Conservation (phyloP, 2,888 invertebrate genomes). For the Anagyrus pseudococci region DNA sequence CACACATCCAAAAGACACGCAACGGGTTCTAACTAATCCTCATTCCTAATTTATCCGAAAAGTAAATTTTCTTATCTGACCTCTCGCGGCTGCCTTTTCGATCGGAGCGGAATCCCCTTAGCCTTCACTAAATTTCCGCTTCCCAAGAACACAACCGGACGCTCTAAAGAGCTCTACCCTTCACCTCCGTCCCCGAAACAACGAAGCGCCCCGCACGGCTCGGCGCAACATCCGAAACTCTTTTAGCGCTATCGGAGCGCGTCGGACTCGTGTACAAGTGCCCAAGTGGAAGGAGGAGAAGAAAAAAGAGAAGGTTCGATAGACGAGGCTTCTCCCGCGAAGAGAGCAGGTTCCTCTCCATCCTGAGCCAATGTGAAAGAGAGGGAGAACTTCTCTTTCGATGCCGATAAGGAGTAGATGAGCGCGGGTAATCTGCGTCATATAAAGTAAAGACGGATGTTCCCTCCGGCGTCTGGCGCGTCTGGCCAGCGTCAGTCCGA, state of each 20-base stretch:
- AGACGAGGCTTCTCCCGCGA: not conserved
- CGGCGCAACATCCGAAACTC: not conserved
- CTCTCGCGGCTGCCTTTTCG: too few relatives aligned
- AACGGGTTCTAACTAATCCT: too few relatives aligned
- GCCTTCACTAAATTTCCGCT: too few relatives aligned
- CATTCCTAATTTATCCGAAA: too few relatives aligned
- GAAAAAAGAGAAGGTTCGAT: not conserved
- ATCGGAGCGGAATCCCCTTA: too few relatives aligned
- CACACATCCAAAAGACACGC: too few relatives aligned
- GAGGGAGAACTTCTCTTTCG: constrained; percentile 3
- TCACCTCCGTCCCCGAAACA: not conserved
- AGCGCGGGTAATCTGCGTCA: constrained; percentile 14
- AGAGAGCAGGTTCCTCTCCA: too few relatives aligned
- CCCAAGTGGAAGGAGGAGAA: not conserved
- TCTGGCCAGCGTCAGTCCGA: constrained; percentile 18
- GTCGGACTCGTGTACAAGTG: not conserved
- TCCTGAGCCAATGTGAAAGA: not conserved
- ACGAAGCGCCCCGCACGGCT: not conserved
- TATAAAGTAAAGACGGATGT: constrained; percentile 28
- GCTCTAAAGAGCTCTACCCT: too few relatives aligned
- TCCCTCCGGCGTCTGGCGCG: not conserved
- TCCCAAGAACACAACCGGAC: too few relatives aligned
- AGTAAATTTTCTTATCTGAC: too few relatives aligned
- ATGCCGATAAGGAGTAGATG: constrained; percentile 19
- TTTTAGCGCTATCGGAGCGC: not conserved